Evolutionary conservation across 1,140 invertebrate species (phyloP), one percentile per base, ranked within the genome.

Genomic region (Muscidifurax raptorellus): DNA sequence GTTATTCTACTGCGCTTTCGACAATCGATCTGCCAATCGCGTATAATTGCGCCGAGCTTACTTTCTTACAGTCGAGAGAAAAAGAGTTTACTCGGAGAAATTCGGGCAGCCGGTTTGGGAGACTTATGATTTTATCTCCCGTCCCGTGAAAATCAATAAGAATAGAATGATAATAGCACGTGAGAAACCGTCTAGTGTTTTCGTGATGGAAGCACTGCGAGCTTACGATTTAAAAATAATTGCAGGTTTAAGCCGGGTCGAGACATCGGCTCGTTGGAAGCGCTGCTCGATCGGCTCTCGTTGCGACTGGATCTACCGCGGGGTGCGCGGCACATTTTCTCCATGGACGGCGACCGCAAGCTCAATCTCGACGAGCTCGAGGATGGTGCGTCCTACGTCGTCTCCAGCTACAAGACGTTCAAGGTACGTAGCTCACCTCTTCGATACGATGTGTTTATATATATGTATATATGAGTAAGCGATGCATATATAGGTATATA

Each of bases 401-500:
- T 97, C 10, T 98, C 97, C 4, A 97, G 97, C 18, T 97, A 97
- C 89, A 98, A 97, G 91, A 96, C 96, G n/a, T 97, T 98, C 92
- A 97, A 98, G 95, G 97, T 97, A 94, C 95, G 94, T 91, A 27
- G n/a, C 52, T 59, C 18, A 0, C 52, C 22, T n/a, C 18, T 25
- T 13, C 0, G 40, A 25, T n/a, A n/a, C 52, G n/a, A 52, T 28
- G 52, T 64, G 13, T n/a, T 4, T 64, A 13, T 40, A 40, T 40
- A 28, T 59, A 72, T 86, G 84, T 64, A 67, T 28, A 18, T n/a
- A n/a, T 69, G 25, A 10, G 6, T 1, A 69, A 27, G 28, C 67
- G 25, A 71, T 44, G 44, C 27, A 28, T 69, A 40, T 10, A 27
- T 52, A 40, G 75, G 44, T 27, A 32, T 71, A n/a, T n/a, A n/a